These are phyloP conservation scores for Limenitis camilla DNA, from an alignment of 2,888 invertebrate species.

Conservation along the genomic window DNA sequence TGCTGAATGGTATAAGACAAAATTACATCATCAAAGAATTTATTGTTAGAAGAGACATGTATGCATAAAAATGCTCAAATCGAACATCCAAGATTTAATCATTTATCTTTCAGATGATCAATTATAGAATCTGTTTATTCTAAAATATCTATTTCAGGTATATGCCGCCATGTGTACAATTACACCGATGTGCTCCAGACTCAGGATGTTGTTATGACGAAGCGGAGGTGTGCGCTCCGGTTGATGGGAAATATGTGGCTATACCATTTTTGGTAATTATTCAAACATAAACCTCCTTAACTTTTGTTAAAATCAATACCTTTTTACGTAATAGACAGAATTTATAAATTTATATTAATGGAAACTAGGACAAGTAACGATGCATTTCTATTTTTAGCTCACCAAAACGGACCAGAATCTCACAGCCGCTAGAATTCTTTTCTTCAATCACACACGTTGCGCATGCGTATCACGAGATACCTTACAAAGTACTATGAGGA, in stretches of 20 bases:
- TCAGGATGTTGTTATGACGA: constrained; percentile 88
- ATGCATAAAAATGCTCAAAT: no score
- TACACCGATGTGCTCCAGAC: constrained; percentile 90
- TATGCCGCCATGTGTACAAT: constrained; percentile 87
- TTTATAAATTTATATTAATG: background rate
- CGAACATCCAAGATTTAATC: no score
- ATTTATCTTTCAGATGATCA: no score
- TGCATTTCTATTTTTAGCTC: constrained; percentile 36
- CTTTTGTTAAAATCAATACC: background rate
- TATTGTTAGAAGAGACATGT: no score
- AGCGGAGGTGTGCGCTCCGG: constrained; percentile 83
- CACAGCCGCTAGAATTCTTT: constrained; percentile 47
- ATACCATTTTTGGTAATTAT: constrained; percentile 87
- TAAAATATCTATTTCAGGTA: constrained; percentile 60
- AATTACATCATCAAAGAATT: no score
- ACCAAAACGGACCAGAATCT: constrained; percentile 50
- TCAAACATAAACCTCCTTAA: background rate
- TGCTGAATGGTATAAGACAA: no score
- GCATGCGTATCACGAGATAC: constrained; percentile 53
- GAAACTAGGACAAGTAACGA: background rate
- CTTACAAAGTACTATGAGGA: constrained; percentile 35
- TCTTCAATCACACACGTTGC: constrained; percentile 64
- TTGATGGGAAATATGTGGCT: constrained; percentile 80
- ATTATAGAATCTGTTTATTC: no score
- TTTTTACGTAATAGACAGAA: background rate